Base-by-base conservation (phyloP, 1,140 invertebrate genomes). In the Mizuhopecten yessoensis region DNA sequence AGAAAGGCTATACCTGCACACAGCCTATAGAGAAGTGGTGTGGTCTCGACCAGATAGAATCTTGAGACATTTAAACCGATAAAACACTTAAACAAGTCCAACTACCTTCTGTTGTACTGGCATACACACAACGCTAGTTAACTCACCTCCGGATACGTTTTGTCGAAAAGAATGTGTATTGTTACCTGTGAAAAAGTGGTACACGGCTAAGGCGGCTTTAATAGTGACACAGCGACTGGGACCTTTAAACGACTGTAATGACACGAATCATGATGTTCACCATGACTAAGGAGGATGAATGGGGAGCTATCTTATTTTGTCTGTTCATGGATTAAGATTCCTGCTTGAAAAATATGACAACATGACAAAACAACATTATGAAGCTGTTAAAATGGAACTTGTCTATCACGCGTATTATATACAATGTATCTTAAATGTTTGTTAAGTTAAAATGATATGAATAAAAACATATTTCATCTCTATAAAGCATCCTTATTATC, bases 151-250 rank as follows among this genome's bases (percentile, higher is more conserved):
- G 57, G 57, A 75, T 75, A 75, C 57, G 57, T 75, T 75, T 75
- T 75, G 57, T 75, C 23, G n/a, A 29, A 75, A 75, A 75, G 57
- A 75, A 75, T 75, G 57, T 75, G 57, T 75, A 75, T 75, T 75
- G 57, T 75, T 75, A 29, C 57, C 57, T 75, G 23, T 75, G 42
- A 75, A 75, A 75, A 75, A 75, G 57, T 75, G 57, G 57, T 29
- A 29, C 23, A 75, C 23, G n/a, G 17, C 57, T 75, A 75, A 9
- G n/a, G 29, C 57, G 29, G 57, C 57, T 7, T 29, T 29, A 5
- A 75, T 75, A 75, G 57, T 75, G 57, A 75, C 57, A 29, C 11
- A 75, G 57, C 57, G 29, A 5, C 57, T 75, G 57, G n/a, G 57
- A 75, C 23, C 57, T 75, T 75, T 75, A 75, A 75, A 75, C 57